Percentiles rank a stretch among this genome's conserved stretches.
Conservation (phyloP, 1,140 invertebrate genomes). For the Drosophila erecta region DNA sequence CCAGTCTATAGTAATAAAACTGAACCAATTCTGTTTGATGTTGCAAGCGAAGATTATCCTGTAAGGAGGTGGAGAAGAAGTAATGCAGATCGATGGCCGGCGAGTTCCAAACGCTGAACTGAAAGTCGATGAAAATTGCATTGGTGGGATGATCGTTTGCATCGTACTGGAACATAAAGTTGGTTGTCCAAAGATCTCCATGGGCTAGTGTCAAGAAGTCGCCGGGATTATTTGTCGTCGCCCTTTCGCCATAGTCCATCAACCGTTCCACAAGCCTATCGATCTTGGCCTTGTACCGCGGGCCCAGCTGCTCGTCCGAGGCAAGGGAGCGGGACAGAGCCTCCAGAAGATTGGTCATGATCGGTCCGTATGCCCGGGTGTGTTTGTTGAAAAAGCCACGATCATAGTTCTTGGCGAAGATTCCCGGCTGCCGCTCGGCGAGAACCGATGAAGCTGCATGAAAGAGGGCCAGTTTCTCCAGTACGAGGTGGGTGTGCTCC, state of each 20-base stretch:
- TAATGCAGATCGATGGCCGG: slow-evolving; percentile 77
- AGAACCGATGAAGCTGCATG: slow-evolving; percentile 84
- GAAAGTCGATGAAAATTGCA: slow-evolving; percentile 77
- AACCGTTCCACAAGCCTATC: slow-evolving; percentile 34
- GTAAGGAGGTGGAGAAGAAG: slow-evolving; percentile 62
- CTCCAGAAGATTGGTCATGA: slow-evolving; percentile 51
- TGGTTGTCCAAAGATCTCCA: slow-evolving; percentile 88
- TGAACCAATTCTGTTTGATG: slow-evolving; percentile 56
- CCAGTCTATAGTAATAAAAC: slow-evolving; percentile 66
- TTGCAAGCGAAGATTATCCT: slow-evolving; percentile 26
- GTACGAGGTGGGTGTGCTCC: slow-evolving; percentile 84
- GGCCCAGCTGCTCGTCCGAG: slow-evolving; percentile 26
- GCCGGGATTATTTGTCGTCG: slow-evolving; percentile 64
- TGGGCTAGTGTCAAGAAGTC: slow-evolving; percentile 87
- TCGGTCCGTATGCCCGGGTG: slow-evolving; percentile 45
- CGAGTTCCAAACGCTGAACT: slow-evolving; percentile 72
- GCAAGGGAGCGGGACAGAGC: slow-evolving; percentile 47
- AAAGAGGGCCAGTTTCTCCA: slow-evolving; percentile 86
- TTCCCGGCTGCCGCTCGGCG: slow-evolving; percentile 48
- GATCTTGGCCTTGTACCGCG: slow-evolving; percentile 56
- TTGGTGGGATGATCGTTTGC: slow-evolving; percentile 36
- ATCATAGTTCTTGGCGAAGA: slow-evolving; percentile 59
- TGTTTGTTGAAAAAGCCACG: slow-evolving; percentile 64
- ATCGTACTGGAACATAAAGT: slow-evolving; percentile 88
- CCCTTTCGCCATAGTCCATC: slow-evolving; percentile 60